A percentile compares a stretch with the other conserved stretches of the same genome.
phyloP scores from a whole-genome alignment of 1,140 invertebrate species.

The Araneus ventricosus region DNA sequence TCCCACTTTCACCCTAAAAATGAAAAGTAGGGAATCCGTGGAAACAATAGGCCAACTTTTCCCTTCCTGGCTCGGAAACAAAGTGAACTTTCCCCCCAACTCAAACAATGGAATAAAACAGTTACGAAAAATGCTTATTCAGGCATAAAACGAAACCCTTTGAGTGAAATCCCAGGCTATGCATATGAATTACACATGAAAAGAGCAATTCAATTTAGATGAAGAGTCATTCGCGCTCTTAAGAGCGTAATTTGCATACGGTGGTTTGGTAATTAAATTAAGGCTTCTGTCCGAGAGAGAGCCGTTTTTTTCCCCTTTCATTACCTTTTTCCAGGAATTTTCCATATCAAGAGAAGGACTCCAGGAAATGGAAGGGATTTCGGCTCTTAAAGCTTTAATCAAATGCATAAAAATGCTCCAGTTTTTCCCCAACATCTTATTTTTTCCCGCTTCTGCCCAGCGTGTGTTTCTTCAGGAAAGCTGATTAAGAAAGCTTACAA shows the following conservation, averaged over 20 bases:
- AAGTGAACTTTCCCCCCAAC: background rate
- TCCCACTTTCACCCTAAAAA: background rate
- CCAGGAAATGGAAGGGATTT: conserved; percentile 6
- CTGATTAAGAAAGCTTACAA: background rate
- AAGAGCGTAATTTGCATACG: conserved; percentile 37
- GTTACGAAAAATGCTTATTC: conserved; percentile 16
- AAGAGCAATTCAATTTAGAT: conserved; percentile 54
- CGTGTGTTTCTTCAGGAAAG: background rate
- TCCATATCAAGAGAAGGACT: background rate
- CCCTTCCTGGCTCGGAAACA: background rate
- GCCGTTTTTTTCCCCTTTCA: background rate
- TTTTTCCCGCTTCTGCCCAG: background rate
- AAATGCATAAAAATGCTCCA: background rate
- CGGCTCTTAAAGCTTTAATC: conserved; percentile 3
- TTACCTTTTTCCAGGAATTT: no score
- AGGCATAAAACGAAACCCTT: conserved; percentile 5
- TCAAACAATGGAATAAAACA: conserved; percentile 30
- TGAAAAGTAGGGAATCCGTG: background rate
- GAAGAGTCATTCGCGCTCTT: conserved; percentile 29
- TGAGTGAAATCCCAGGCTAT: conserved; percentile 36
- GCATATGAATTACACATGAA: conserved; percentile 51
- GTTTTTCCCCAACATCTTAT: background rate
- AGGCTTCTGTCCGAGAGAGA: background rate
- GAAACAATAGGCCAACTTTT: background rate
- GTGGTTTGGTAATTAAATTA: conserved; percentile 54